Evolutionary conservation across 2,113 vertebrate species (phyloP).

Genomic region (Daphoenositta chrysoptera): DNA sequence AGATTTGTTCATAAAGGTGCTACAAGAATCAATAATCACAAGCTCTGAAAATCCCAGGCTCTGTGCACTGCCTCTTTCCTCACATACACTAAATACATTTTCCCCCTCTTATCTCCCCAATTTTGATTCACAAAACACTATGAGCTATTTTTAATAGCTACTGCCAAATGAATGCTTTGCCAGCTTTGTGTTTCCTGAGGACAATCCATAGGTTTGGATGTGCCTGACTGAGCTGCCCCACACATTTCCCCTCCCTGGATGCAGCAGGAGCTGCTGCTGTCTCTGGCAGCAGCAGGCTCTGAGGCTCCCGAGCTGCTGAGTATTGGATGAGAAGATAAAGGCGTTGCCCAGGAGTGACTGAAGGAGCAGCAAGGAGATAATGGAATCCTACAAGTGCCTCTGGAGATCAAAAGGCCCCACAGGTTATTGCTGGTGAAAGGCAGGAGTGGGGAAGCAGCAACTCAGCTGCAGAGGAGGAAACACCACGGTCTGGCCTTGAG

Average conservation of each 20-base stretch:
- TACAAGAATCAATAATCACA: neutral
- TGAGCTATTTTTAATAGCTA: neutral
- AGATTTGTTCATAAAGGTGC: neutral
- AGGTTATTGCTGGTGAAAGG: accelerated
- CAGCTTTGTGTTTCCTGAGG: neutral
- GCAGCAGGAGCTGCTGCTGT: neutral
- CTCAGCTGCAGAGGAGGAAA: neutral
- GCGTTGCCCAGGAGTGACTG: neutral
- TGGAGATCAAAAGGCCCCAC: neutral
- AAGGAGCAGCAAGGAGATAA: neutral
- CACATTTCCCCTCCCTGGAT: neutral
- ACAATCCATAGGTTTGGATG: neutral
- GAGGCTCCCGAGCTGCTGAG: neutral
- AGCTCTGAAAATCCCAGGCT: neutral
- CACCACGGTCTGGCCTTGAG: accelerated
- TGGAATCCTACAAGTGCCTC: neutral
- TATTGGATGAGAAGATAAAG: neutral
- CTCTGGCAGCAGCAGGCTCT: neutral
- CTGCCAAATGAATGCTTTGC: neutral
- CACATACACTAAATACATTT: neutral
- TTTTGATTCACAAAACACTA: neutral
- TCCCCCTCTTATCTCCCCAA: neutral
- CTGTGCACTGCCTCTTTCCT: neutral
- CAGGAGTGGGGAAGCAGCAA: neutral
- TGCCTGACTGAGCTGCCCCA: neutral